phyloP scores from a whole-genome alignment of 2,888 invertebrate species.

The Sympetrum striolatum region DNA sequence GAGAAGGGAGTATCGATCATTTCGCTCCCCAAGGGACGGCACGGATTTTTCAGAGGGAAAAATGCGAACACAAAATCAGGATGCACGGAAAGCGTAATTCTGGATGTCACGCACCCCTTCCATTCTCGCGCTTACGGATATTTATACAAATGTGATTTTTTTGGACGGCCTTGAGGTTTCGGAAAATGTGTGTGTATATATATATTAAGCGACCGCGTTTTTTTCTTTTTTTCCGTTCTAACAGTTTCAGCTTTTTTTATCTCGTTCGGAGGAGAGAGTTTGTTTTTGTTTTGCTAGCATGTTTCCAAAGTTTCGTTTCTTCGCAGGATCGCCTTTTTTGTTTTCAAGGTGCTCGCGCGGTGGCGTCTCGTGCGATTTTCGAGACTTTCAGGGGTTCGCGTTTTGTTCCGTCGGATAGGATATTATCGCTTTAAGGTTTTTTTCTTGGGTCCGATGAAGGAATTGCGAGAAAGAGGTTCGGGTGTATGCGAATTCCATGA shows the following conservation, averaged over 20 bases:
- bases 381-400: too few relatives aligned
- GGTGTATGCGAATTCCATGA: too few relatives aligned
- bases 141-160: slow-evolving; percentile 33
- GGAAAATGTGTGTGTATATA: background rate
- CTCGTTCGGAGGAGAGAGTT: background rate
- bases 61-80: background rate
- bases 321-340: too few relatives aligned
- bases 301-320: too few relatives aligned
- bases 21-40: slow-evolving; percentile 2
- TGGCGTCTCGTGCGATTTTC: too few relatives aligned
- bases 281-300: too few relatives aligned
- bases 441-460: too few relatives aligned
- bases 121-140: slow-evolving; percentile 7
- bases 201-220: background rate
- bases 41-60: slow-evolving; percentile 15
- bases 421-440: too few relatives aligned
- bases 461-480: too few relatives aligned
- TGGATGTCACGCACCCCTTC: background rate
- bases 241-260: background rate
- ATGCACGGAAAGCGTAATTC: slow-evolving; percentile 39
- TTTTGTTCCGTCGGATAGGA: too few relatives aligned
- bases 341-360: too few relatives aligned
- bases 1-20: slow-evolving; percentile 7
- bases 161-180: slow-evolving; percentile 1
- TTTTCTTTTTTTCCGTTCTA: background rate